Conservation (phyloP, 2,113 vertebrate genomes). For the Menura novaehollandiae region DNA sequence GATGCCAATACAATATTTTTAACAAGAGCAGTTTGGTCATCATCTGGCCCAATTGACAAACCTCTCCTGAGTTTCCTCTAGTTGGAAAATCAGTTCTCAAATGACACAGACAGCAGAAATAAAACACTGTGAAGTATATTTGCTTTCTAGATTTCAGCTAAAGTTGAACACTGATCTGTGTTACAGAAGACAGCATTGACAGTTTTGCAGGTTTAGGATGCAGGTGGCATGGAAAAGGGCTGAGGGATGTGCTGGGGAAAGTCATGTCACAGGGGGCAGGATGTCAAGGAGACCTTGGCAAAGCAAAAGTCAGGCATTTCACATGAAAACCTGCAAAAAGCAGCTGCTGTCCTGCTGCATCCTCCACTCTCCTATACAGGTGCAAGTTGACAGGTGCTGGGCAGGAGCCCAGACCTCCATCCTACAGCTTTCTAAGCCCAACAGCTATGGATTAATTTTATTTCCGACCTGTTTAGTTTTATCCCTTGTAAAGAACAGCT, state of each 20-base stretch:
- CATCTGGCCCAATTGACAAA: background rate
- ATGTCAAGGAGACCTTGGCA: background rate
- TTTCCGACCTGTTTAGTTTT: background rate
- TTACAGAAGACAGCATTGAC: background rate
- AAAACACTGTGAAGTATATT: background rate
- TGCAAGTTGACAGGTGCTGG: background rate
- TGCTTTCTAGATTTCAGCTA: background rate
- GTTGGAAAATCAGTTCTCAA: background rate
- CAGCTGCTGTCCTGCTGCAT: background rate
- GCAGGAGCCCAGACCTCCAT: background rate
- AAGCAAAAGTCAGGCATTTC: background rate
- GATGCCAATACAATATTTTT: background rate
- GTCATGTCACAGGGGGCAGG: rapidly evolving
- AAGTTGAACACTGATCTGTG: background rate
- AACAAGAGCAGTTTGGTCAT: background rate
- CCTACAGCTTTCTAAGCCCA: background rate
- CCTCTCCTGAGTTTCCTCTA: background rate
- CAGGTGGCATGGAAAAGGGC: background rate
- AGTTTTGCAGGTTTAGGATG: background rate
- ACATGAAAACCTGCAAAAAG: background rate
- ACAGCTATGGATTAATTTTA: background rate
- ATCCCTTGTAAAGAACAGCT: background rate
- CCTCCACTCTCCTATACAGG: background rate
- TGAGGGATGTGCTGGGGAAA: background rate
- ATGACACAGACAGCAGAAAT: background rate